Conservation (phyloP, 2,888 invertebrate genomes). For the Drosophila falleni region DNA sequence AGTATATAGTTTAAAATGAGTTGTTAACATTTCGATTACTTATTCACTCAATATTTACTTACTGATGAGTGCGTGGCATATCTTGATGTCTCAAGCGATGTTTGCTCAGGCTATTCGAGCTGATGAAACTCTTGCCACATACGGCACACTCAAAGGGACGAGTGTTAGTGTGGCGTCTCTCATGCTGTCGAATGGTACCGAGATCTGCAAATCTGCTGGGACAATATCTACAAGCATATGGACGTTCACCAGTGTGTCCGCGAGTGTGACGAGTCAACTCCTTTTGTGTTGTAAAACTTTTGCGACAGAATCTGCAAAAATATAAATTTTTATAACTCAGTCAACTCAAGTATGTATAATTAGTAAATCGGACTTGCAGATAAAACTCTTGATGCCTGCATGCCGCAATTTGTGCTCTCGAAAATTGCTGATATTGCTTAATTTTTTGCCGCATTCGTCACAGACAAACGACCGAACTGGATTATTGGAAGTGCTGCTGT, state of each 20-base stretch:
- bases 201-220: constrained; percentile 72
- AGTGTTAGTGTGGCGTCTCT: constrained; percentile 77
- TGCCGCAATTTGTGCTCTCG: constrained; percentile 44
- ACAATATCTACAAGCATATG: constrained; percentile 74
- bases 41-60: background rate
- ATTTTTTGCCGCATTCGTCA: constrained; percentile 37
- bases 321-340: no score
- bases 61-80: constrained; percentile 31
- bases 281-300: constrained; percentile 43
- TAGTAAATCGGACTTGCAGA: constrained; percentile 24
- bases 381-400: constrained; percentile 40
- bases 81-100: constrained; percentile 51
- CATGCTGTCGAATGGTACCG: constrained; percentile 72
- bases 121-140: constrained; percentile 73
- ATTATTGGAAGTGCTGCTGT: background rate
- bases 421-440: constrained; percentile 34
- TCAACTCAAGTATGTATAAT: background rate
- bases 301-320: constrained; percentile 38
- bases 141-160: constrained; percentile 68
- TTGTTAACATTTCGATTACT: no score
- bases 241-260: constrained; percentile 81
- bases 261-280: constrained; percentile 41
- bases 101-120: constrained; percentile 74
- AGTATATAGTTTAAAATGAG: background rate
- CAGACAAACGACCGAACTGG: constrained; percentile 12